Conservation (phyloP, 92 coral and sea anemone species). For the Parazoanthus atlanticus region DNA sequence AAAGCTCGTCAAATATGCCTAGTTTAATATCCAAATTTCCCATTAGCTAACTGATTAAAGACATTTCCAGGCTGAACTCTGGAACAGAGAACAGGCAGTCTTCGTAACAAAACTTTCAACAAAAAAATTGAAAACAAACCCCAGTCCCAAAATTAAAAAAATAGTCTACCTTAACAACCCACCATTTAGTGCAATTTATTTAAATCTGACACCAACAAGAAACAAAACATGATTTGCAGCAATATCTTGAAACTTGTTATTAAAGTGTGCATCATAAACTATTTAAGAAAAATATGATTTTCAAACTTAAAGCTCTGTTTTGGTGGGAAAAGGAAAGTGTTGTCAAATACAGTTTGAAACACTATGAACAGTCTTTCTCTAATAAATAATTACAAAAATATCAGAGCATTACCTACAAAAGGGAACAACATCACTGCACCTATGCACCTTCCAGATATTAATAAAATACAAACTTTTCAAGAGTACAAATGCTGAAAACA, state of each 20-base stretch:
- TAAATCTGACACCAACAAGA: background rate
- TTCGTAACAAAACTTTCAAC: background rate
- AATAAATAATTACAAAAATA: constrained; percentile 14
- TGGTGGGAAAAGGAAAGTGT: background rate
- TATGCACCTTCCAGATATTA: background rate
- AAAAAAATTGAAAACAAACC: background rate
- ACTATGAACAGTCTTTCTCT: background rate
- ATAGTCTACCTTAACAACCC: background rate
- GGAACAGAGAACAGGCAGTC: background rate
- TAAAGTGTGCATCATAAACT: background rate
- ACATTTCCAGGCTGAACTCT: background rate
- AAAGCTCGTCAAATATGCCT: background rate
- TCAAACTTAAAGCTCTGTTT: background rate
- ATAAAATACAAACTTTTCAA: background rate
- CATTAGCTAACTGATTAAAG: background rate
- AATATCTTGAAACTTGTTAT: background rate
- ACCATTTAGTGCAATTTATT: too few species aligned
- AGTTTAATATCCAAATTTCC: background rate
- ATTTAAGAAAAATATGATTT: background rate
- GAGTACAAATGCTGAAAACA: constrained; percentile 1
- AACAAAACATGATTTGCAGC: background rate
- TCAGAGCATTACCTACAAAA: background rate
- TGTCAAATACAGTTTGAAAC: background rate
- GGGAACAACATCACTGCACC: background rate
- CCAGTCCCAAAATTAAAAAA: too few species aligned